Conservation (phyloP, 2,888 invertebrate genomes). For the Xestia sexstrigata region DNA sequence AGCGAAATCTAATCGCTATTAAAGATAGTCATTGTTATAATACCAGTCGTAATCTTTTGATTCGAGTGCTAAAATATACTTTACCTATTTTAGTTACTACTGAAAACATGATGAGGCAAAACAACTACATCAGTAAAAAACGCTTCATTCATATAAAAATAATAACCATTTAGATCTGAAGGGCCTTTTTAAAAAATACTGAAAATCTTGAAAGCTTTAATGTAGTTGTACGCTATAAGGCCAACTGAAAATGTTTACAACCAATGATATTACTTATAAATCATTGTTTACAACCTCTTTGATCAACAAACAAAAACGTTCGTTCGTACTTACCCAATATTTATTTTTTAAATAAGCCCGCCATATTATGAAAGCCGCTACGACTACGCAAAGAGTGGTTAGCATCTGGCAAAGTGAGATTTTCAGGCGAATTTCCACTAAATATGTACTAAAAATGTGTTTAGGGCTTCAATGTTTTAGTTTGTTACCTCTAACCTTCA, state of each 20-base stretch:
- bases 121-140: not conserved
- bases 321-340: slow-evolving; percentile 11
- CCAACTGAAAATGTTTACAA: slow-evolving; percentile 14
- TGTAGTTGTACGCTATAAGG: not conserved
- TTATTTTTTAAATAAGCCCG: slow-evolving; percentile 42
- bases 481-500: slow-evolving; percentile 42
- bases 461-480: slow-evolving; percentile 49
- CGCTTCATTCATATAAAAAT: not conserved
- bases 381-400: slow-evolving; percentile 46
- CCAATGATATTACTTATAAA: too few species aligned
- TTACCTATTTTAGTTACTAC: not conserved
- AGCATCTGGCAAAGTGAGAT: slow-evolving; percentile 65
- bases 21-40: slow-evolving; percentile 3
- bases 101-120: not conserved
- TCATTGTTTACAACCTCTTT: slow-evolving; percentile 24
- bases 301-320: slow-evolving; percentile 2
- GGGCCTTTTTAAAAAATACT: not conserved
- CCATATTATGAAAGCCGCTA: slow-evolving; percentile 29
- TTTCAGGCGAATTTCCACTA: slow-evolving; percentile 57
- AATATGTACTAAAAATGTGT: slow-evolving; percentile 59
- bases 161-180: not conserved
- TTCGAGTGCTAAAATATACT: slow-evolving; percentile 4
- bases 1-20: slow-evolving; percentile 3
- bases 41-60: not conserved
- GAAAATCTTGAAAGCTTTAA: not conserved